phyloP scores from a whole-genome alignment of 2,113 vertebrate genomes.

The Muntiacus reevesi region DNA sequence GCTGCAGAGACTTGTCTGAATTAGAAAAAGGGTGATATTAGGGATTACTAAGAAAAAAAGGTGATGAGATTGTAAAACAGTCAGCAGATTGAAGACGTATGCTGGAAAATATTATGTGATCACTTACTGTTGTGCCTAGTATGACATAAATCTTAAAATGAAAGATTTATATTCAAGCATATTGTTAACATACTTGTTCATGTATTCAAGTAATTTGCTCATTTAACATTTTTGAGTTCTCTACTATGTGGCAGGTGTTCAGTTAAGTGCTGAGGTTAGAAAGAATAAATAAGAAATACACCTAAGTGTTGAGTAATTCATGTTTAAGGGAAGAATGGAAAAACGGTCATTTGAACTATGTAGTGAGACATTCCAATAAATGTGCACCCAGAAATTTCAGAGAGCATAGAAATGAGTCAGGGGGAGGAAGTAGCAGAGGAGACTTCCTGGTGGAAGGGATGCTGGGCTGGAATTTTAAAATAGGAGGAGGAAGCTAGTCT shows the following conservation, averaged over 20 bases:
- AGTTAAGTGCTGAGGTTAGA: not conserved
- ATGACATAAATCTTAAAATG: constrained; percentile 17
- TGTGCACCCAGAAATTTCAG: not conserved
- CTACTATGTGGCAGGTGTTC: not conserved
- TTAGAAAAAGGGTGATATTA: not conserved
- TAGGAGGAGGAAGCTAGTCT: not conserved
- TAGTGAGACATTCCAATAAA: not conserved
- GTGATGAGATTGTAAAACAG: not conserved
- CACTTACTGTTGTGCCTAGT: not conserved
- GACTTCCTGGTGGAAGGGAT: not conserved
- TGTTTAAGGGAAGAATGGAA: not conserved
- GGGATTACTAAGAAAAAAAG: not conserved
- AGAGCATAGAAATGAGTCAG: not conserved
- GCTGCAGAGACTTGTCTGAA: not conserved
- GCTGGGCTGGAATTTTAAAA: not conserved
- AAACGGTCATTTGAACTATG: not conserved
- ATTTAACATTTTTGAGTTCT: not conserved
- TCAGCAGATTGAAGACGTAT: not conserved
- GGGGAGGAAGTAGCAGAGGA: not conserved
- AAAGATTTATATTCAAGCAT: not conserved
- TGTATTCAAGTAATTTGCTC: not conserved
- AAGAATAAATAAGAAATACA: not conserved
- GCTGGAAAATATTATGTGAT: not conserved
- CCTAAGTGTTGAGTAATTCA: not conserved
- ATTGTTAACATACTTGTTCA: not conserved